These are phyloP conservation scores for Notothenia rossii DNA, from an alignment of 2,113 vertebrate genomes.

Conservation along the genomic window DNA sequence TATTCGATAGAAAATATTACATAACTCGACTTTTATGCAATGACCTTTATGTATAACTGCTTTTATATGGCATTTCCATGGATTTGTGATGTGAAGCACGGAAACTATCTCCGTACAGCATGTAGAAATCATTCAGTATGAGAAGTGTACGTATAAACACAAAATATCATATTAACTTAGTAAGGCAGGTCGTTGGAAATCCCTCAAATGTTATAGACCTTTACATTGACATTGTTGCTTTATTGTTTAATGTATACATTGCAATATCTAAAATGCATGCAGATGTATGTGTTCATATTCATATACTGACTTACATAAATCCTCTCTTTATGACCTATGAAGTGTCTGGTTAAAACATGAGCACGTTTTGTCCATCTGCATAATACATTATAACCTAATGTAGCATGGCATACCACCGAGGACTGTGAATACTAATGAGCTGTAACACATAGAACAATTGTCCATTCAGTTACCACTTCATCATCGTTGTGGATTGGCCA, in stretches of 20 bases:
- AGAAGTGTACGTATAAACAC: no score
- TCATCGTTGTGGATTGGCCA: slow-evolving; percentile 24
- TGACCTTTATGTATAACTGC: slow-evolving; percentile 2
- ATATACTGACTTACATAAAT: no score
- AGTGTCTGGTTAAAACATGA: slow-evolving; percentile 40
- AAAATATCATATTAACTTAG: no score
- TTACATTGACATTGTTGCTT: no score
- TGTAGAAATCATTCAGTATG: not conserved
- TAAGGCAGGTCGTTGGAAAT: no score
- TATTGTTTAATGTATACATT: no score
- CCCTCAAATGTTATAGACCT: no score
- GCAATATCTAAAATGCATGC: no score
- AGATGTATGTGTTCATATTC: no score
- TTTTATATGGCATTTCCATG: not conserved
- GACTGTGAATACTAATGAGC: slow-evolving; percentile 35
- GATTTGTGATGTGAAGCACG: not conserved
- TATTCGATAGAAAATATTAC: not conserved
- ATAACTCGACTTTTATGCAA: not conserved
- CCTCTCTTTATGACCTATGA: not conserved
- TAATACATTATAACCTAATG: slow-evolving; percentile 52
- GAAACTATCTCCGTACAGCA: not conserved
- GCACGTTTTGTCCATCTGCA: slow-evolving; percentile 45
- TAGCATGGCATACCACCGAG: slow-evolving; percentile 35
- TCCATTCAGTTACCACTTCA: slow-evolving; percentile 19
- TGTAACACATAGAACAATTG: slow-evolving; percentile 20